These are phyloP conservation scores for Nephrocerus scutellatus DNA, from an alignment of 2,888 invertebrate species.

Conservation along the genomic window DNA sequence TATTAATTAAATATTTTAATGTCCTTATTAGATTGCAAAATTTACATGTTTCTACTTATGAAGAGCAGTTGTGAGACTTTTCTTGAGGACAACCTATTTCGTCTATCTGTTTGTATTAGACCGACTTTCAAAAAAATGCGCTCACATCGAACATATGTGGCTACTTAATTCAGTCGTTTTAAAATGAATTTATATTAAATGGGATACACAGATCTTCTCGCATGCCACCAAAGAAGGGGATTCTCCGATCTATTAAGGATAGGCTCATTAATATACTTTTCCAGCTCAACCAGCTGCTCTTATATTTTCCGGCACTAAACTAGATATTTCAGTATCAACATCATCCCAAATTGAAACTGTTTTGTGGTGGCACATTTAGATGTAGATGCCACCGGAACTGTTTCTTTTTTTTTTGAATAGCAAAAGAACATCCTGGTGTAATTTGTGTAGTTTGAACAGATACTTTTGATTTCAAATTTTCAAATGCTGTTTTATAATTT, in stretches of 20 bases:
- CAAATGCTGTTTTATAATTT: no score
- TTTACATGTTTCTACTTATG: conserved; percentile 8
- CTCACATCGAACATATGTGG: conserved; percentile 4
- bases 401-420: no score
- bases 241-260: conserved; percentile 1
- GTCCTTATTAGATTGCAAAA: no score
- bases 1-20: no score
- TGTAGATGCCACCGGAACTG: no score
- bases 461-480: no score
- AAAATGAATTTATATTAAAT: conserved; percentile 3
- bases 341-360: no score
- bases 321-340: no score
- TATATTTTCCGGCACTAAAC: no score
- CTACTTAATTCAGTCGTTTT: conserved; percentile 2
- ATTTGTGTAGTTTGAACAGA: no score
- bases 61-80: conserved; percentile 8
- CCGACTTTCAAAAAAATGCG: conserved; percentile 4
- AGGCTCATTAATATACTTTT: conserved; percentile 2
- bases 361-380: no score
- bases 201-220: neutral
- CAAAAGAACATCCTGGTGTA: no score
- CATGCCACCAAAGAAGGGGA: conserved; percentile 7
- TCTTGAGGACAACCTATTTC: conserved; percentile 3
- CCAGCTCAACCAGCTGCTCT: conserved; percentile 6
- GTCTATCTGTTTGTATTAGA: conserved; percentile 2